phyloP scores from a whole-genome alignment of 2,888 invertebrate genomes.

The Sinodicranocentrus sp. region DNA sequence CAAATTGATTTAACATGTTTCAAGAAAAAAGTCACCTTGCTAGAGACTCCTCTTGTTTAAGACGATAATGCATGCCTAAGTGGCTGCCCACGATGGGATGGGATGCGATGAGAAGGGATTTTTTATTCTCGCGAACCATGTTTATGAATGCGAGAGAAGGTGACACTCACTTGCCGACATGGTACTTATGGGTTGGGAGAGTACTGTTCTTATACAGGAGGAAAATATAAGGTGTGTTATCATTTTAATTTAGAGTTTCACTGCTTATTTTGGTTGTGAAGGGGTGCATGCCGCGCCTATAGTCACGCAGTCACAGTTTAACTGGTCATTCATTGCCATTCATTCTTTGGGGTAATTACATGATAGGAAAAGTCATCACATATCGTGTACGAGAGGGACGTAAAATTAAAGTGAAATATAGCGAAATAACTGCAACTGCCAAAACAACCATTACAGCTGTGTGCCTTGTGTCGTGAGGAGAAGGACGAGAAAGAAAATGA shows the following conservation, averaged over 20 bases:
- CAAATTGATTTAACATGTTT: conserved; percentile 18
- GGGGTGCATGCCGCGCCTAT: conserved; percentile 41
- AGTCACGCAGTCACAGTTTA: conserved; percentile 54
- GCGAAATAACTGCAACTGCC: too few species aligned
- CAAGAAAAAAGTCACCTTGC: conserved; percentile 2
- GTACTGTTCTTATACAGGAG: background rate
- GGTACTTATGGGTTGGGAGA: too few species aligned
- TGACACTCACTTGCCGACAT: background rate
- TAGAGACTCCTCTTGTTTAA: background rate
- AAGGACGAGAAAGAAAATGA: too few species aligned
- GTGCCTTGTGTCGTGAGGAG: too few species aligned
- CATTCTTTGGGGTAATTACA: conserved; percentile 21
- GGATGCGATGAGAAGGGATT: too few species aligned
- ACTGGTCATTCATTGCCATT: background rate
- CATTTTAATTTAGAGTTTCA: conserved; percentile 14
- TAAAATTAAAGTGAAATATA: too few species aligned
- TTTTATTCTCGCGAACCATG: background rate
- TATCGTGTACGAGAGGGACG: too few species aligned
- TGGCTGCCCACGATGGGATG: background rate
- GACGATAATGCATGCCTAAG: background rate
- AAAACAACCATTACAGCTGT: too few species aligned
- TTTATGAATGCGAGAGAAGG: conserved; percentile 8
- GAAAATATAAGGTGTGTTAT: conserved; percentile 10
- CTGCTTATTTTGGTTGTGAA: too few species aligned
- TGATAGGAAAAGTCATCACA: conserved; percentile 5